A percentile compares a stretch with the other conserved stretches of the same genome.
Conservation (phyloP, 2,113 vertebrate species). For the Dasyornis broadbenti region DNA sequence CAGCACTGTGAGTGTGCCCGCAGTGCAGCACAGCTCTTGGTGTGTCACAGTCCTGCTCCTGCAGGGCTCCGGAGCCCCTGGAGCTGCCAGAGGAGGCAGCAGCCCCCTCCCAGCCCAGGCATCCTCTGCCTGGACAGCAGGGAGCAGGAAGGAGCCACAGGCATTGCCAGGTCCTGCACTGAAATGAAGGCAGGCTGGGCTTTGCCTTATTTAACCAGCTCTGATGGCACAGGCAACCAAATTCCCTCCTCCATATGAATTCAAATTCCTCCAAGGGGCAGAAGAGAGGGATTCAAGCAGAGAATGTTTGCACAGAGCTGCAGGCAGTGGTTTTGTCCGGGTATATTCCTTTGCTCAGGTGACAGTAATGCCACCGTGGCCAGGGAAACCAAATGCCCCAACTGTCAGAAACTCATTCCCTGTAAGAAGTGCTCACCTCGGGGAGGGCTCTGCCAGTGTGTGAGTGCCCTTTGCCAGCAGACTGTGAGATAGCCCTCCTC, state of each 20-base stretch:
- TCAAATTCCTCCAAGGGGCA: background rate
- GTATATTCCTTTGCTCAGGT: background rate
- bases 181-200: background rate
- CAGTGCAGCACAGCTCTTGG: background rate
- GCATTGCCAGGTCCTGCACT: background rate
- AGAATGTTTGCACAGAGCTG: background rate
- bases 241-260: background rate
- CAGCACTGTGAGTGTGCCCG: too few relatives aligned
- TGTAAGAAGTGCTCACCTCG: background rate
- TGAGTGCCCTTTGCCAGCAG: background rate
- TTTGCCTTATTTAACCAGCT: background rate
- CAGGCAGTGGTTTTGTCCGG: background rate
- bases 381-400: background rate
- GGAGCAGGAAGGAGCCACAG: background rate
- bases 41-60: background rate
- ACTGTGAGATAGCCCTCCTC: background rate
- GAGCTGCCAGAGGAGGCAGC: too few relatives aligned
- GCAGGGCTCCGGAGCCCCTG: background rate
- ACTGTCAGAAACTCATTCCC: background rate
- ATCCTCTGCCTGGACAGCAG: background rate
- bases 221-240: background rate
- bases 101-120: background rate
- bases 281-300: background rate
- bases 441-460: background rate
- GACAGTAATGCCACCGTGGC: background rate